A percentile compares a stretch with the other conserved stretches of the same genome.
These are phyloP conservation scores for Oncorhynchus mykiss DNA, from an alignment of 2,113 vertebrate genomes.

Conservation along the genomic window DNA sequence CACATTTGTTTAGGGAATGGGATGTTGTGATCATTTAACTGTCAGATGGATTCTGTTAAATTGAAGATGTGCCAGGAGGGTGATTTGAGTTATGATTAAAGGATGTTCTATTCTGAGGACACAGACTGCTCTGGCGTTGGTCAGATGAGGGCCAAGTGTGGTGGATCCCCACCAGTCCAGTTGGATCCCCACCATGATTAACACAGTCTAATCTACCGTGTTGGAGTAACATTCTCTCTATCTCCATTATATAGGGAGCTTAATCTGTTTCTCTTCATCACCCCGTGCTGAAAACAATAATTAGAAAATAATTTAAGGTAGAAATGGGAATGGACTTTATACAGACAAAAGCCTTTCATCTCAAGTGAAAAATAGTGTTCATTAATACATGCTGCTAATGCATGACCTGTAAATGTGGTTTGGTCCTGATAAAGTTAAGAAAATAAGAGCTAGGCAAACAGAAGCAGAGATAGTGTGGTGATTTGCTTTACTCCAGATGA, in stretches of 20 bases:
- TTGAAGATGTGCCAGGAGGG: neutral
- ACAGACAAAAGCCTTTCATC: constrained; percentile 53
- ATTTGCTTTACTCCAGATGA: neutral
- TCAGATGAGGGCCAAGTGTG: too few species aligned
- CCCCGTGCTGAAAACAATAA: constrained; percentile 51
- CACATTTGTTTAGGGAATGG: neutral
- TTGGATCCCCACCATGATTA: too few species aligned
- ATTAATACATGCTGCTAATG: constrained; percentile 10
- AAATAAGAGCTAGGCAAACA: constrained; percentile 48
- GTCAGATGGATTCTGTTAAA: neutral
- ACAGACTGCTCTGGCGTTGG: neutral
- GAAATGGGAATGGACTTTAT: constrained; percentile 51
- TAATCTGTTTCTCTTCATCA: constrained; percentile 38
- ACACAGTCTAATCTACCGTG: too few species aligned
- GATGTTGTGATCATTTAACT: neutral
- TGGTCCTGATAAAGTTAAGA: constrained; percentile 51
- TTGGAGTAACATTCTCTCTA: too few species aligned
- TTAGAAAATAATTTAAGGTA: constrained; percentile 39
- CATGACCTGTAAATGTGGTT: constrained; percentile 46
- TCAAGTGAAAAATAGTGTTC: constrained; percentile 36
- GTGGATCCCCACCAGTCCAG: too few species aligned
- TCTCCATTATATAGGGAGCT: too few species aligned
- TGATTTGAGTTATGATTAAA: neutral
- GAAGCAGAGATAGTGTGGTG: constrained; percentile 29
- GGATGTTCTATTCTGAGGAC: neutral